A percentile compares a stretch with the other conserved stretches of the same genome.
Conservation (phyloP, 2,113 vertebrate species). For the Ursus arctos region DNA sequence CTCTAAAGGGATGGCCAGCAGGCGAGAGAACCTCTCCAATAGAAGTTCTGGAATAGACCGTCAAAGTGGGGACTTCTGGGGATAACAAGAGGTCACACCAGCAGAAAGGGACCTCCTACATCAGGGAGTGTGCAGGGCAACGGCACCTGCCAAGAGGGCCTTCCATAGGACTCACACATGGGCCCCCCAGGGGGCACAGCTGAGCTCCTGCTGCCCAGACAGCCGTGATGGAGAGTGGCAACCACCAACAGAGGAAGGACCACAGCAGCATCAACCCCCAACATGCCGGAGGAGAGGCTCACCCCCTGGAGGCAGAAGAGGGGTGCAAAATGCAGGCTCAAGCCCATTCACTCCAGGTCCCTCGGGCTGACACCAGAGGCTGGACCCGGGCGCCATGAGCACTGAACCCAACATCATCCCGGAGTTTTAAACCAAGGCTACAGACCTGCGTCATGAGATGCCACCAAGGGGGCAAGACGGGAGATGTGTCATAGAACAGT, state of each 20-base stretch:
- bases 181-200: background rate
- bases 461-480: background rate
- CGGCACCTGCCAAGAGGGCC: background rate
- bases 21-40: background rate
- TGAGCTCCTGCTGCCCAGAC: background rate
- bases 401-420: background rate
- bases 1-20: background rate
- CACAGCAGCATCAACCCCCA: too few species aligned
- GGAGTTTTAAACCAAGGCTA: background rate
- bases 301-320: background rate
- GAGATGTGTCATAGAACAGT: background rate
- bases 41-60: background rate
- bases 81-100: background rate
- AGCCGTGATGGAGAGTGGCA: accelerated
- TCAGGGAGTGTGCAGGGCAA: too few species aligned
- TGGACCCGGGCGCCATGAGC: background rate
- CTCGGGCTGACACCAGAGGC: background rate
- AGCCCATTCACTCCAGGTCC: background rate
- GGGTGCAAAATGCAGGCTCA: background rate
- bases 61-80: background rate
- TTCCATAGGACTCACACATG: background rate
- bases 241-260: background rate
- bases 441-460: too few species aligned
- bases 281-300: background rate
- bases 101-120: background rate